phyloP scores from a whole-genome alignment of 1,140 invertebrate genomes.

The Apis dorsata region DNA sequence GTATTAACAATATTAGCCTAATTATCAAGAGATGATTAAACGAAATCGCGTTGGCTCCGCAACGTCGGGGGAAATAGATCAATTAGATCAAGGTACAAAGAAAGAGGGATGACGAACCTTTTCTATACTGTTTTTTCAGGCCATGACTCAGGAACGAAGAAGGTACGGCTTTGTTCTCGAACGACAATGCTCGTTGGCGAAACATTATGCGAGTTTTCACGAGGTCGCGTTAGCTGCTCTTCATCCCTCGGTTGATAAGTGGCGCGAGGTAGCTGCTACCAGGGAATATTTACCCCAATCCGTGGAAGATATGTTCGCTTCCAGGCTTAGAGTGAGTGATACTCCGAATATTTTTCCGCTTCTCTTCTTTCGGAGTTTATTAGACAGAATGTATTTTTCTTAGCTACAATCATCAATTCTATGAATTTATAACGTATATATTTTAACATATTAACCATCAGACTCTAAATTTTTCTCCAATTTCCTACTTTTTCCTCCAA shows the following conservation, averaged over 20 bases:
- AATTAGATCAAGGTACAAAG: neutral
- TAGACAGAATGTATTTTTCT: neutral
- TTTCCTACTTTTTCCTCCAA: no score
- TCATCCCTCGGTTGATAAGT: constrained; percentile 91
- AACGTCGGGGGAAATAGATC: neutral
- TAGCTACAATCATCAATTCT: neutral
- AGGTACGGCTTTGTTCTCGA: constrained; percentile 96
- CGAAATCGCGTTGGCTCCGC: neutral
- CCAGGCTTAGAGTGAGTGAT: constrained; percentile 83
- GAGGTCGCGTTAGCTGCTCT: constrained; percentile 87
- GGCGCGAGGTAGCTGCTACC: constrained; percentile 92
- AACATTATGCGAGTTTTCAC: constrained; percentile 94
- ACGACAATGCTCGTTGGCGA: constrained; percentile 93
- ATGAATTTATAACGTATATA: no score
- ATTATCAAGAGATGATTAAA: neutral
- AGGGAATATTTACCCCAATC: constrained; percentile 90
- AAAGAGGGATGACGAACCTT: neutral
- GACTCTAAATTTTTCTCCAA: no score
- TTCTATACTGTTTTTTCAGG: constrained; percentile 81
- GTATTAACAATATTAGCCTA: no score
- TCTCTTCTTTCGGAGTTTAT: neutral
- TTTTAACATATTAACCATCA: no score
- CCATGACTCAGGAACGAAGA: constrained; percentile 95
- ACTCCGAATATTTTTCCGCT: neutral
- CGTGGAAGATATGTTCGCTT: constrained; percentile 90